Percentiles rank a stretch among this genome's conserved stretches.
phyloP scores from a whole-genome alignment of 2,797 vertebrate genomes.

The Linurgus olivaceus region DNA sequence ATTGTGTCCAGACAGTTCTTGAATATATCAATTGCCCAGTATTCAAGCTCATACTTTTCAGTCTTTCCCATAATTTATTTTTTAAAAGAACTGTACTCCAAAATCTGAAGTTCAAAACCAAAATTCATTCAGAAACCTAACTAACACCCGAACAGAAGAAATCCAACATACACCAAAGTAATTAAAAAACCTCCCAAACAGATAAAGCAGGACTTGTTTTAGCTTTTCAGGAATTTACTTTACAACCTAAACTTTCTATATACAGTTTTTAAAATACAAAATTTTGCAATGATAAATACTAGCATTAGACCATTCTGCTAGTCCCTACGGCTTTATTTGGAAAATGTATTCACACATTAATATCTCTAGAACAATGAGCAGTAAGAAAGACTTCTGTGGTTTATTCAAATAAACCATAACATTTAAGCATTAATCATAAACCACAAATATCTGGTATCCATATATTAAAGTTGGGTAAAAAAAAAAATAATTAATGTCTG shows the following conservation, averaged over 20 bases:
- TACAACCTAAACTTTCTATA: not conserved
- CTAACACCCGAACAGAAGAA: not conserved
- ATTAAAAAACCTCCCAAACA: not conserved
- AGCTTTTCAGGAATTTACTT: not conserved
- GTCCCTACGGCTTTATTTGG: rapidly evolving
- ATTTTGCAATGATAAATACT: not conserved
- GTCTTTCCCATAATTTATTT: not conserved
- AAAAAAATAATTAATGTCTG: not conserved
- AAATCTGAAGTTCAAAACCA: not conserved
- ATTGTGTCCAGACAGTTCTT: not conserved
- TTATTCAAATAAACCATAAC: not conserved
- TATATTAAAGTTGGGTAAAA: not conserved
- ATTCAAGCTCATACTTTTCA: not conserved
- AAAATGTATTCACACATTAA: not conserved
- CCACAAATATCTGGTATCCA: not conserved
- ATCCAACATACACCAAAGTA: not conserved
- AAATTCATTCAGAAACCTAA: not conserved
- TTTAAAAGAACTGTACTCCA: not conserved
- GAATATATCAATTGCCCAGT: not conserved
- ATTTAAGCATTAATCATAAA: not conserved
- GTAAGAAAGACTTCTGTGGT: not conserved
- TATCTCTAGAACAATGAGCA: not conserved
- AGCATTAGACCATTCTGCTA: not conserved
- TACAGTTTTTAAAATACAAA: not conserved
- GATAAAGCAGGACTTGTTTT: not conserved